phyloP scores from a whole-genome alignment of 1,140 invertebrate genomes.

The Lutraria rhynchaena region DNA sequence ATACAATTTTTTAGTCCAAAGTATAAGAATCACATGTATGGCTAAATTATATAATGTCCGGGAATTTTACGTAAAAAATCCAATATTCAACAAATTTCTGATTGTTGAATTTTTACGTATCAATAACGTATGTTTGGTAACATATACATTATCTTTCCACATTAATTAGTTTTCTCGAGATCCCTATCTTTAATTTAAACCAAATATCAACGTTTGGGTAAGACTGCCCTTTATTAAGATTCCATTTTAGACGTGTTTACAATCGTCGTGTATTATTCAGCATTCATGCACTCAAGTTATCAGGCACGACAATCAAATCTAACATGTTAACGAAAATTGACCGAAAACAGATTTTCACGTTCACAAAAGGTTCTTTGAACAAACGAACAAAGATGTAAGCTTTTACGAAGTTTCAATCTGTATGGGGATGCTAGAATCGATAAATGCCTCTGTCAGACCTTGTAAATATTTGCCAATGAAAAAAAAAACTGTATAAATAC shows the following conservation, averaged over 20 bases:
- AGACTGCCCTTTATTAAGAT: conserved; percentile 18
- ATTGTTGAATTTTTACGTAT: too few species aligned
- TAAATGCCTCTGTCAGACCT: conserved; percentile 13
- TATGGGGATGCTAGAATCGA: conserved; percentile 12
- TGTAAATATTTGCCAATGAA: background rate
- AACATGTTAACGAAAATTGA: conserved; percentile 33
- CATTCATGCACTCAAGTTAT: background rate
- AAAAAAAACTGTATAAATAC: conserved; percentile 11
- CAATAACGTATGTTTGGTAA: background rate
- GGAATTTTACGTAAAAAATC: too few species aligned
- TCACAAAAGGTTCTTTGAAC: conserved; percentile 19
- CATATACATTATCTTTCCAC: conserved; percentile 2
- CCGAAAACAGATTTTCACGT: conserved; percentile 11
- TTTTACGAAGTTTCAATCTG: background rate
- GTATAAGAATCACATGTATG: too few species aligned
- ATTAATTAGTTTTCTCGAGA: conserved; percentile 27
- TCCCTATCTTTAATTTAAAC: conserved; percentile 15
- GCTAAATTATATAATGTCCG: too few species aligned
- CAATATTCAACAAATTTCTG: too few species aligned
- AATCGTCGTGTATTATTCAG: background rate
- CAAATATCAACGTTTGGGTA: background rate
- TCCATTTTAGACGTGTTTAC: conserved; percentile 36
- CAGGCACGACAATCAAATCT: conserved; percentile 28
- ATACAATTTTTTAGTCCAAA: too few species aligned
- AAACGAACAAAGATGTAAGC: background rate